phyloP scores from a whole-genome alignment of 2,797 vertebrate genomes.

The Crocidura indochinensis region DNA sequence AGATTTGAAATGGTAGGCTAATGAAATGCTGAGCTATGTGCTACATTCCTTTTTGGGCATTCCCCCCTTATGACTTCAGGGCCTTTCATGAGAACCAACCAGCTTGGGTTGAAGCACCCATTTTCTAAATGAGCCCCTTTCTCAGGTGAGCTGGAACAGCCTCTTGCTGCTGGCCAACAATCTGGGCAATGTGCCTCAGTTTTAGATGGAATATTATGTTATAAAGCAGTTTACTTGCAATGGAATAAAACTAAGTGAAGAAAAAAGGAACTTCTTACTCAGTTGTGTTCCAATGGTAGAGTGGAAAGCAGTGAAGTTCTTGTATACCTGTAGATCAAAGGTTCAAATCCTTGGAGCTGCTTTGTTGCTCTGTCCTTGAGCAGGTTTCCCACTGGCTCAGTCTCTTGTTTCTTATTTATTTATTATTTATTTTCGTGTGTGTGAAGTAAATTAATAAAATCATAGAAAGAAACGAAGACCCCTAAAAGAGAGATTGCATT shows the following conservation, averaged over 20 bases:
- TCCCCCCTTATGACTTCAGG: not conserved
- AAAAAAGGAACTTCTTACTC: constrained; percentile 21
- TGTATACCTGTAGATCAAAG: not conserved
- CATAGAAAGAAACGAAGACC: no score
- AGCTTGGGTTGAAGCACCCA: not conserved
- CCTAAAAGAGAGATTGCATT: no score
- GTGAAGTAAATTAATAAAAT: no score
- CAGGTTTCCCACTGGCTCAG: no score
- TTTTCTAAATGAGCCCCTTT: constrained; percentile 2
- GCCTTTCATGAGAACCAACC: not conserved
- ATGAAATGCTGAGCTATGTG: constrained; percentile 29
- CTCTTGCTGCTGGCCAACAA: not conserved
- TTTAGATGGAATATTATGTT: constrained; percentile 51
- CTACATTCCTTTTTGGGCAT: no score
- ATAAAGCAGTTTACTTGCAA: constrained; percentile 34
- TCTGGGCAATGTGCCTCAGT: not conserved
- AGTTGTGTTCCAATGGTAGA: not conserved
- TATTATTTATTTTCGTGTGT: no score
- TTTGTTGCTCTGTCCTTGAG: constrained; percentile 9
- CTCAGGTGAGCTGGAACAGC: not conserved
- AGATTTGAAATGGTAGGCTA: not conserved
- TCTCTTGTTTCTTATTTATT: no score
- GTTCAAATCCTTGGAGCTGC: not conserved
- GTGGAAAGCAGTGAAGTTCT: not conserved
- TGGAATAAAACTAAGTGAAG: not conserved